phyloP scores from a whole-genome alignment of 2,888 invertebrate genomes.

The Leucophenga montana region DNA sequence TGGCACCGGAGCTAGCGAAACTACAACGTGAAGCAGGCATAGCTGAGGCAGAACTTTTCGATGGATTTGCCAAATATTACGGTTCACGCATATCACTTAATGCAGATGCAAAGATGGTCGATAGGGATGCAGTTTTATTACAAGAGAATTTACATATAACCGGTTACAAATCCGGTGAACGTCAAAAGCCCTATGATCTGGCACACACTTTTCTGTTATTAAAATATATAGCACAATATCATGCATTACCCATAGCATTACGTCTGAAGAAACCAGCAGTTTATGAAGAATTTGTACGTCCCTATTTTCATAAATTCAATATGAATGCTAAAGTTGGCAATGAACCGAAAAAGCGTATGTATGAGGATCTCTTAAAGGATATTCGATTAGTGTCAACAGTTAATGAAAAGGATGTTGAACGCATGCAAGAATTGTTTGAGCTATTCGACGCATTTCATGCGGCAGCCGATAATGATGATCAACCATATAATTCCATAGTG shows the following conservation, averaged over 20 bases:
- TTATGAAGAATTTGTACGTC: conserved; percentile 72
- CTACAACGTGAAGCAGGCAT: conserved; percentile 75
- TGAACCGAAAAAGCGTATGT: conserved; percentile 56
- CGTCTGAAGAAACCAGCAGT: conserved; percentile 73
- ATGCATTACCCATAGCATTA: conserved; percentile 76
- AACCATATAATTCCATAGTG: conserved; percentile 75
- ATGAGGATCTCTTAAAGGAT: conserved; percentile 49
- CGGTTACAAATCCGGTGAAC: conserved; percentile 75
- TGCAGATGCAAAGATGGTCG: conserved; percentile 69
- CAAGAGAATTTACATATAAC: conserved; percentile 78
- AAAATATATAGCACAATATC: conserved; percentile 75
- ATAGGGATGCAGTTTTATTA: conserved; percentile 76
- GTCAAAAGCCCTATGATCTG: conserved; percentile 75
- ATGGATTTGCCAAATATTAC: conserved; percentile 73
- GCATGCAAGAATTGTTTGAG: conserved; percentile 49
- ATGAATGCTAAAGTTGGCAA: conserved; percentile 59
- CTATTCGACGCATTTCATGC: conserved; percentile 51
- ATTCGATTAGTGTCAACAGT: conserved; percentile 45
- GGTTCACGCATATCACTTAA: conserved; percentile 72
- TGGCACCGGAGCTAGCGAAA: conserved; percentile 74
- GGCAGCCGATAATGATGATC: conserved; percentile 57
- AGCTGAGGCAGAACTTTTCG: conserved; percentile 70
- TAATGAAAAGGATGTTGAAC: conserved; percentile 46
- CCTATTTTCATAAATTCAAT: conserved; percentile 69
- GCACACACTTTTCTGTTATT: conserved; percentile 74